A percentile compares a stretch with the other conserved stretches of the same genome.
Evolutionary conservation across 2,113 vertebrate species (phyloP).

Genomic region (Equus przewalskii): DNA sequence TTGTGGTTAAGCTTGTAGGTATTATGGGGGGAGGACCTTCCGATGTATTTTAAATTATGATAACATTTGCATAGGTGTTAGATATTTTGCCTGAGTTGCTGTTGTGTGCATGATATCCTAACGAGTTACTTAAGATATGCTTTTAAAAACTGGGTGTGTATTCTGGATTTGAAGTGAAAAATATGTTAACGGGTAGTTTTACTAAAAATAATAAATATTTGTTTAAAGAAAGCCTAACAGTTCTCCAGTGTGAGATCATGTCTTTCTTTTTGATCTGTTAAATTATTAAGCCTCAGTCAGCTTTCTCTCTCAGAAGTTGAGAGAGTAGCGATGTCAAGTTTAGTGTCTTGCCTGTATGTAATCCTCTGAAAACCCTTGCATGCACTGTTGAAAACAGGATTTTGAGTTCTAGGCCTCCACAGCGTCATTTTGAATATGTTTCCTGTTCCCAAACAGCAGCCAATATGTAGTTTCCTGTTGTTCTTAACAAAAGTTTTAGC

Average conservation of each 20-base stretch:
- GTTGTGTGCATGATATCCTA: not conserved
- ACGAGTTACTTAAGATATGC: not conserved
- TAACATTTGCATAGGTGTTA: not conserved
- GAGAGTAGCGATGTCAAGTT: not conserved
- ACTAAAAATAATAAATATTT: slow-evolving; percentile 11
- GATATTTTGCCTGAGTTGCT: slow-evolving; percentile 39
- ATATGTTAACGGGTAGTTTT: not conserved
- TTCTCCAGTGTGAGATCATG: not conserved
- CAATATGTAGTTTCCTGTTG: slow-evolving; percentile 77
- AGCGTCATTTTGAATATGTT: slow-evolving; percentile 67
- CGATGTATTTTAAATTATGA: slow-evolving; percentile 50
- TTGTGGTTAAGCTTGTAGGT: slow-evolving; percentile 10
- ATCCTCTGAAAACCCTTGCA: not conserved
- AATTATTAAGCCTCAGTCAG: not conserved
- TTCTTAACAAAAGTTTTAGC: slow-evolving; percentile 62
- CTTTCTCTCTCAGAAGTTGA: not conserved
- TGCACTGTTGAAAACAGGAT: slow-evolving; percentile 68
- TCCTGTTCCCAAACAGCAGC: slow-evolving; percentile 70
- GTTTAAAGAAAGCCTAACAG: slow-evolving; percentile 23
- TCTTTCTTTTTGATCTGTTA: slow-evolving; percentile 20
- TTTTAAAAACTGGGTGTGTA: slow-evolving; percentile 5
- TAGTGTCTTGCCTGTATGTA: not conserved
- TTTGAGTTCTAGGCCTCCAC: slow-evolving; percentile 56
- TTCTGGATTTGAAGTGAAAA: slow-evolving; percentile 14
- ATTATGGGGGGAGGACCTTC: not conserved